Evolutionary conservation across 2,113 vertebrate species (phyloP).

Genomic region (Geococcyx californianus): DNA sequence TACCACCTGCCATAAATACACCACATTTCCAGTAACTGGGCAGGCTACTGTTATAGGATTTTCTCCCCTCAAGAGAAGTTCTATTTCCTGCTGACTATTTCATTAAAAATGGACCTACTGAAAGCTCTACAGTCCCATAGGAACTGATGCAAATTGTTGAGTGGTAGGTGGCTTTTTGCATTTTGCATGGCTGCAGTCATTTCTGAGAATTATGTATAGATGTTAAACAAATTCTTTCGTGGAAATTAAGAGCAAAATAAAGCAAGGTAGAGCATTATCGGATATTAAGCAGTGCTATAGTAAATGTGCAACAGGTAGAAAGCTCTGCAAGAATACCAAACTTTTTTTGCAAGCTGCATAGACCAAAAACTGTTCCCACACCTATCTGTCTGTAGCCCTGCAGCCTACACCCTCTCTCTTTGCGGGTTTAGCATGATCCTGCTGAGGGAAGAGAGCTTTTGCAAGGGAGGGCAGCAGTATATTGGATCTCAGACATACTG

Average conservation of each 20-base stretch:
- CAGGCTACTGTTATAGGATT: not conserved
- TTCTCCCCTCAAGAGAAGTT: not conserved
- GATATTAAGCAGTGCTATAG: not conserved
- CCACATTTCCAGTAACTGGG: not conserved
- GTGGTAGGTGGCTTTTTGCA: not conserved
- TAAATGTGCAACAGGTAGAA: not conserved
- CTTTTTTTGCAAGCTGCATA: not conserved
- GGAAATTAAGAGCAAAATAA: not conserved
- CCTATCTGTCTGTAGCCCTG: not conserved
- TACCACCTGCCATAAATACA: not conserved
- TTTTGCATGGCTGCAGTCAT: constrained; percentile 5
- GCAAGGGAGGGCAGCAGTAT: not conserved
- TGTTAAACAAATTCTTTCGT: not conserved
- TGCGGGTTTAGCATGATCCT: not conserved
- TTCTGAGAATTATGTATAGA: not conserved
- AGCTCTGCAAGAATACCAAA: not conserved
- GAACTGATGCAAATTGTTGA: not conserved
- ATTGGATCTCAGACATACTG: not conserved
- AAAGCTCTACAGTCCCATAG: constrained; percentile 1
- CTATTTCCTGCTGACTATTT: not conserved
- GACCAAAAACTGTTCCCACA: not conserved
- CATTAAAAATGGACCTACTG: not conserved
- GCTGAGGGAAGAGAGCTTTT: not conserved
- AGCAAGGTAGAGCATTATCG: not conserved
- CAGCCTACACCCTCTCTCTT: not conserved